Percentiles rank a stretch among this genome's conserved stretches.
Conservation (phyloP, 1,140 invertebrate genomes). For the Trichonephila inaurata region DNA sequence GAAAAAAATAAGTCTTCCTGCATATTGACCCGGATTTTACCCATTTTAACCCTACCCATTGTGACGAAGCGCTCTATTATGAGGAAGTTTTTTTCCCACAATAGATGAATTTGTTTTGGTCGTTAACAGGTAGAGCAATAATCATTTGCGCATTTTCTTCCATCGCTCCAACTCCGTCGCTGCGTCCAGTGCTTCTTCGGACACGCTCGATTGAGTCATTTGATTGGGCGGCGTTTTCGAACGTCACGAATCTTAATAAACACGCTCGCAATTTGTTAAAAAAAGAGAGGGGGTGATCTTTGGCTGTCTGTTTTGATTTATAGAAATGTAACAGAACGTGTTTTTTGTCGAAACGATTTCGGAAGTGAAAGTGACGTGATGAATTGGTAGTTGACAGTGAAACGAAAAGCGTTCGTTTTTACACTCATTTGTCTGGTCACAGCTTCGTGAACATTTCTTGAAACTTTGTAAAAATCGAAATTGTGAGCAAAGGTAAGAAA, state of each 20-base stretch:
- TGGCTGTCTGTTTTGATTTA: background rate
- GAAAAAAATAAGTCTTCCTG: no score
- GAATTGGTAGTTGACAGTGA: background rate
- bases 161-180: background rate
- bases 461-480: no score
- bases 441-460: no score
- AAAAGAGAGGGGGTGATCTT: background rate
- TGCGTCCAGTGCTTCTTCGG: background rate
- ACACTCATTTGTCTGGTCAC: no score
- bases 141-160: background rate
- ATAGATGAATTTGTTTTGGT: background rate
- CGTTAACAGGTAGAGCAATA: background rate
- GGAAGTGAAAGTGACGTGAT: background rate
- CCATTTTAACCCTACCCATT: no score
- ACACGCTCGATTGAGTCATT: conserved; percentile 22
- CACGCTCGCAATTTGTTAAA: background rate
- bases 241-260: background rate
- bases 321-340: background rate
- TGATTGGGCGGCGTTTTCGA: conserved; percentile 21
- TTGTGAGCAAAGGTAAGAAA: no score
- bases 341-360: background rate
- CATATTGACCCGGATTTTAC: no score
- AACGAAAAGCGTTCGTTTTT: no score
- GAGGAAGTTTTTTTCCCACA: background rate
- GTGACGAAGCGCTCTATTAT: no score